Conservation (phyloP, 2,797 vertebrate genomes). For the Gymnocypris eckloni region DNA sequence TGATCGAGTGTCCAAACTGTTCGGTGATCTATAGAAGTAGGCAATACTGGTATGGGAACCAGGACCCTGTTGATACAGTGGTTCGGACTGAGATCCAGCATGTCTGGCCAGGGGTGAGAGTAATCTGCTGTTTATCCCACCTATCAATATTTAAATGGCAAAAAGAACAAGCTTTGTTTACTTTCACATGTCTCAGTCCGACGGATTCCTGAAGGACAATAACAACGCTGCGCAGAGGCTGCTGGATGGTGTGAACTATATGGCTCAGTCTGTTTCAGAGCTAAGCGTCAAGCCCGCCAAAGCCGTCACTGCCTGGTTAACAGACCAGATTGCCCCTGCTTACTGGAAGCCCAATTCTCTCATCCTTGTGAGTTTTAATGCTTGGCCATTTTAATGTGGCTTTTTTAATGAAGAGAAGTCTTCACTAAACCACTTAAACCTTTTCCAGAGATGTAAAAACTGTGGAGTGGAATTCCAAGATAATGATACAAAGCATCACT, state of each 20-base stretch:
- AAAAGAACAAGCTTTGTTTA: slow-evolving; percentile 4
- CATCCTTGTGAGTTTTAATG: slow-evolving; percentile 83
- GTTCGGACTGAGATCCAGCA: slow-evolving; percentile 98
- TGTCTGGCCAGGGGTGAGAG: slow-evolving; percentile 95
- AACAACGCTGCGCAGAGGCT: slow-evolving; percentile 98
- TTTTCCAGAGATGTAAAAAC: slow-evolving; percentile 87
- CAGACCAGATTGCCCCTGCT: slow-evolving; percentile 95
- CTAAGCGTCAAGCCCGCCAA: slow-evolving; percentile 97
- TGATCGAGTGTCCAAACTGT: slow-evolving; percentile 97
- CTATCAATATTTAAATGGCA: neutral
- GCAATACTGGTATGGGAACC: slow-evolving; percentile 99
- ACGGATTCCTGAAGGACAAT: slow-evolving; percentile 98
- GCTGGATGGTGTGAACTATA: slow-evolving; percentile 95
- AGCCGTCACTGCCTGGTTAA: slow-evolving; percentile 96
- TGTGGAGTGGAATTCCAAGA: slow-evolving; percentile 89
- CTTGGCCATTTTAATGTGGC: slow-evolving; percentile 12
- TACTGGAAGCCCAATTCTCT: slow-evolving; percentile 99
- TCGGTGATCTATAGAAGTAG: slow-evolving; percentile 96
- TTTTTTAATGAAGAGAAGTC: neutral
- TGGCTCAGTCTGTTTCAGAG: slow-evolving; percentile 98
- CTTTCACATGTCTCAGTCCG: slow-evolving; percentile 76
- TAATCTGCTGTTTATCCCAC: neutral
- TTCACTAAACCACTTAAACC: slow-evolving; percentile 13
- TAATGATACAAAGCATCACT: slow-evolving; percentile 96
- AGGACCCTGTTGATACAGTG: slow-evolving; percentile 97